Base-by-base conservation (phyloP, 2,888 invertebrate species). In the Carabus problematicus region DNA sequence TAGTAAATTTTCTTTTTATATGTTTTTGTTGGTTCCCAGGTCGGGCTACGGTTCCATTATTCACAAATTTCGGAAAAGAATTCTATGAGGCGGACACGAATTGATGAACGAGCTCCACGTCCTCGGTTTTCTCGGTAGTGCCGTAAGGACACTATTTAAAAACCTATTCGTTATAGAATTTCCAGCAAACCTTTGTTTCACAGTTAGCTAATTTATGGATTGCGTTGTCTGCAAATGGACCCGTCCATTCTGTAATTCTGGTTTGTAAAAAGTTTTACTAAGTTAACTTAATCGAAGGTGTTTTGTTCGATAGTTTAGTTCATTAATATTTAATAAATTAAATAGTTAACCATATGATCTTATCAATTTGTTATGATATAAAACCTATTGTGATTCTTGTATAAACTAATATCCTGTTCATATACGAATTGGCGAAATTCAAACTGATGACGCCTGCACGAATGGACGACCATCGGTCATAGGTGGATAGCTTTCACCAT, bases 1-100 rank as follows among this genome's bases (percentile, higher is more conserved):
- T 77, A 78, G 79, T 80, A 79, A 79, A 80, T 79, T 79, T 77
- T 74, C 75, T 74, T 78, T 78, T 79, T 78, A 77, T 78, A 76
- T 74, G 73, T 75, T 77, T 78, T 77, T 78, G 76, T 78, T 75
- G 73, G 67, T 74, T n/a, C 74, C 41, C 56, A 68, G 74, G 75
- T 71, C 75, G 74, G 75, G 66, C 71, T 72, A 68, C 71, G 64
- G 72, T 71, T 76, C 79, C 77, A 78, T 79, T 79, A 79, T 79
- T 79, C 78, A 77, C 77, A 75, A 78, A 78, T 78, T 79, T 78
- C 75, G 75, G 76, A 74, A 78, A 75, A 75, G 75, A 73, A 76
- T 72, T 74, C 78, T 75, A 70, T 75, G 75, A 77, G 72, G 76
- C 78, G 78, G 72, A 78, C 74, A 75, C 77, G 77, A 79, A 78